Percentiles rank a stretch among this genome's conserved stretches.
phyloP scores from a whole-genome alignment of 2,888 invertebrate genomes.

The Macropis europaea region DNA sequence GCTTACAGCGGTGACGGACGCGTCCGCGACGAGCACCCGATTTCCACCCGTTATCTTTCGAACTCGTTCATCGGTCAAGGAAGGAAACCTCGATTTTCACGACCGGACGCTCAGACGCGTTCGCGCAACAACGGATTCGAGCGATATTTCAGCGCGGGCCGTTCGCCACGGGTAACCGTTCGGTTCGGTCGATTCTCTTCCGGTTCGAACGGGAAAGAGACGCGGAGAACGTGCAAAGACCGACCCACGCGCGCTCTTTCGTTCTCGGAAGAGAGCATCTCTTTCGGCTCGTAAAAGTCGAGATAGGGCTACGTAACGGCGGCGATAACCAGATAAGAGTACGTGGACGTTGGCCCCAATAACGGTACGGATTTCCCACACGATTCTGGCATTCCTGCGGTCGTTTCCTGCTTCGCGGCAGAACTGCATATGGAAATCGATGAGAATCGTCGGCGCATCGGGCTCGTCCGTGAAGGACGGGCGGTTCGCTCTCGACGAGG shows the following conservation, averaged over 20 bases:
- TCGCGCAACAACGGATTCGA: constrained; percentile 5
- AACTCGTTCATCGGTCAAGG: too few relatives aligned
- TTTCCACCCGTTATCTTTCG: too few relatives aligned
- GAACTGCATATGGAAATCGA: constrained; percentile 41
- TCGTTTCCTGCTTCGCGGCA: constrained; percentile 33
- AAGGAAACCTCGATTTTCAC: not conserved
- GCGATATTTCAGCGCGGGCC: not conserved
- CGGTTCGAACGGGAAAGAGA: constrained; percentile 14
- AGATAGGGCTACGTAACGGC: constrained; percentile 24
- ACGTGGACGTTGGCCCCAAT: constrained; percentile 41
- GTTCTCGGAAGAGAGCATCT: constrained; percentile 20
- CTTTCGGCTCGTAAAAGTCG: constrained; percentile 39
- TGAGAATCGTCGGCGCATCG: constrained; percentile 33
- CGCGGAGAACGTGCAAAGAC: not conserved
- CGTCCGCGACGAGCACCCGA: too few relatives aligned
- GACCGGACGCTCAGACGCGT: not conserved
- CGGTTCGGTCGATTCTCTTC: constrained; percentile 15
- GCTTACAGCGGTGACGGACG: not conserved
- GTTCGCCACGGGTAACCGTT: constrained; percentile 14
- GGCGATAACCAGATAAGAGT: constrained; percentile 45
- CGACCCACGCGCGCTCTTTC: constrained; percentile 45
- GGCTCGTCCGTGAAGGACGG: constrained; percentile 19
- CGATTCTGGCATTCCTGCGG: constrained; percentile 62
- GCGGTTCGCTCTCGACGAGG: too few relatives aligned
- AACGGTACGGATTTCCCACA: constrained; percentile 63